Base-by-base conservation (phyloP, 2,797 vertebrate genomes). In the Chloroceryle amazona region DNA sequence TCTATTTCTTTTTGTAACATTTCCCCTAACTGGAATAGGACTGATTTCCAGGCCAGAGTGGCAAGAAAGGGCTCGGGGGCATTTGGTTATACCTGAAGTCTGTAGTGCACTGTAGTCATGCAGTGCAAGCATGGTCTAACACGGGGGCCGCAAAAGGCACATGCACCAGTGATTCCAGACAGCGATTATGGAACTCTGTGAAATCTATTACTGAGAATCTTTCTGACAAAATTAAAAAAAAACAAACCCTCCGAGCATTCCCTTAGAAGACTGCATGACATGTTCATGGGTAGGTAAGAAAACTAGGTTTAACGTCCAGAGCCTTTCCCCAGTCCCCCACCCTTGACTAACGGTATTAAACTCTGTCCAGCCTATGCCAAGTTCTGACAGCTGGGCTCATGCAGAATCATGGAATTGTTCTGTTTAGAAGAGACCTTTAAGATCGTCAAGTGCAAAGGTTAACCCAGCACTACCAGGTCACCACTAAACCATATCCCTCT, bases 371-470 rank as follows among this genome's bases (percentile, higher is more conserved):
- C 10, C 60, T 52, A n/a, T 55, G 46, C 66, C 62, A 81, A 75
- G 35, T 33, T 33, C 46, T 61, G 66, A 79, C 65, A 89, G 66
- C 76, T 92, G 81, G 58, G 66, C 31, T 83, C 51, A 18, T 90
- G 31, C 20, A 54, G 29, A 31, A 19, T 54, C 52, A 54, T 31
- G 11, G 18, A 54, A 54, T 31, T 19, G 10, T 54, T 31, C 29
- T 31, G 52, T 18, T 29, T 54, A 29, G 29, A 54, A 31, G 29
- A 54, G 29, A 54, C 29, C 31, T 55, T n/a, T 55, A 55, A 55
- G 54, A 55, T n/a, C 54, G 31, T 54, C 28, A n/a, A n/a, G 54
- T 55, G 20, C 54, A 55, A n/a, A n/a, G 10, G 31, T n/a, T 55
- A n/a, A n/a, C 11, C 12, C 54, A n/a, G 54, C 54, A 51, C 49